Evolutionary conservation across 23 tunicate species (phyloP), one percentile per base, ranked within the genome.

Genomic region (Diplosoma virens): DNA sequence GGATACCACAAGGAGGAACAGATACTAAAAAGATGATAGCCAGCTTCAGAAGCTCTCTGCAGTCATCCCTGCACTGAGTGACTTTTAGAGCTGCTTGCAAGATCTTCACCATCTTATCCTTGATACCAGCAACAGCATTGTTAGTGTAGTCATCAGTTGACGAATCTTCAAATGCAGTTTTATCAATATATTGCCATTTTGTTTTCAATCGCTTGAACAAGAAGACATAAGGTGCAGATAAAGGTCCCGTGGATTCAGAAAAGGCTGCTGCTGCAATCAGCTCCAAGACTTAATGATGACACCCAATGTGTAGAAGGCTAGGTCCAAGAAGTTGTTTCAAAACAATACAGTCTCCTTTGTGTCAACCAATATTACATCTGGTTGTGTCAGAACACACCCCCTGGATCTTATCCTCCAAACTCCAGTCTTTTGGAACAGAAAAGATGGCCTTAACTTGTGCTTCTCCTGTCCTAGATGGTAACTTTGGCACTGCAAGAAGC

Each of bases 141-240:
- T 29, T 20, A 6, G 70, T 6, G 28, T 67, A 67, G 27, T 67
- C 74, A 67, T 67, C 74, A 67, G 74, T 67, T 67, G 74, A 67
- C 5, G 25, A 67, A 22, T 67, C 74, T 67, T 67, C 52, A 35
- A 67, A 67, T 11, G 26, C 5, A 67, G 74, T 67, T 18, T 21
- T 18, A 5, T 67, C 74, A 67, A 67, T 35, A 67, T 11, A 67
- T 26, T 67, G 50, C 74, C 50, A 67, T 67, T 7, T 67, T 34
- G 52, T 34, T 67, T 67, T 67, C 25, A 67, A 67, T 35, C 52
- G 52, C 74, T 67, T 67, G 25, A 67, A 67, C 52, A 67, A 36
- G 52, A 67, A 52, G 27, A 67, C 25, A 35, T 35, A 3, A 17
- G 50, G 52, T 11, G 74, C 52, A 11, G 52, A 67, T 67, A 52